A percentile compares a stretch with the other conserved stretches of the same genome.
Conservation (phyloP, 53 echinoderm and acorn worm genomes). For the Astropecten irregularis region DNA sequence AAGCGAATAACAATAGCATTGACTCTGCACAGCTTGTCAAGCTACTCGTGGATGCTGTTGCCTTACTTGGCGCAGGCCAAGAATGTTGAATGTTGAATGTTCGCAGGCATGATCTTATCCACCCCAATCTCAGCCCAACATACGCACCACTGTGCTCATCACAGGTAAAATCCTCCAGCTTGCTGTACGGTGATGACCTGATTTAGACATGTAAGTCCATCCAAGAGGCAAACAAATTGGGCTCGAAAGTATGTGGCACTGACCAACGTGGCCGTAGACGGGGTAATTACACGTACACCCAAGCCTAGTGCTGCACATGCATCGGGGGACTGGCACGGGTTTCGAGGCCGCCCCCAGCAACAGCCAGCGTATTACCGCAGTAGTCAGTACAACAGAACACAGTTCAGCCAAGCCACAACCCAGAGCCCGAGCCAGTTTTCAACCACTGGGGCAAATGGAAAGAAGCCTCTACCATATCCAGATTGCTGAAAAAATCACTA, state of each 20-base stretch:
- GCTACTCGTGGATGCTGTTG: not conserved
- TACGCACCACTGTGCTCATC: constrained; percentile 13
- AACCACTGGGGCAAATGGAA: too few species aligned
- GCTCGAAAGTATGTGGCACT: too few species aligned
- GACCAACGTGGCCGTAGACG: too few species aligned
- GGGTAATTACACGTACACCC: too few species aligned
- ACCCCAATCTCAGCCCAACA: not conserved
- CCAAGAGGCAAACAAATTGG: not conserved
- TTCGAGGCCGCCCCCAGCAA: too few species aligned
- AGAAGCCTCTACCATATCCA: constrained; percentile 1
- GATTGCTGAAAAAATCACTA: constrained; percentile 14
- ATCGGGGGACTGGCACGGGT: too few species aligned
- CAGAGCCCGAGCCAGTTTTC: too few species aligned
- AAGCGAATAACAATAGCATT: not conserved
- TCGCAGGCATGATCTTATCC: not conserved
- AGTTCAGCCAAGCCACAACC: too few species aligned
- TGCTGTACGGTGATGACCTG: constrained; percentile 12
- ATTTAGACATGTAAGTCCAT: constrained; percentile 8
- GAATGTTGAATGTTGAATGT: not conserved
- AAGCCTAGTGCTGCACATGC: too few species aligned
- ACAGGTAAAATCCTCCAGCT: not conserved
- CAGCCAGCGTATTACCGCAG: too few species aligned
- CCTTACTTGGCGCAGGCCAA: not conserved
- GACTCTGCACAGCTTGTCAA: not conserved
- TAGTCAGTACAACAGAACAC: too few species aligned